Conservation (phyloP, 2,113 vertebrate species). For the Austrofundulus limnaeus region DNA sequence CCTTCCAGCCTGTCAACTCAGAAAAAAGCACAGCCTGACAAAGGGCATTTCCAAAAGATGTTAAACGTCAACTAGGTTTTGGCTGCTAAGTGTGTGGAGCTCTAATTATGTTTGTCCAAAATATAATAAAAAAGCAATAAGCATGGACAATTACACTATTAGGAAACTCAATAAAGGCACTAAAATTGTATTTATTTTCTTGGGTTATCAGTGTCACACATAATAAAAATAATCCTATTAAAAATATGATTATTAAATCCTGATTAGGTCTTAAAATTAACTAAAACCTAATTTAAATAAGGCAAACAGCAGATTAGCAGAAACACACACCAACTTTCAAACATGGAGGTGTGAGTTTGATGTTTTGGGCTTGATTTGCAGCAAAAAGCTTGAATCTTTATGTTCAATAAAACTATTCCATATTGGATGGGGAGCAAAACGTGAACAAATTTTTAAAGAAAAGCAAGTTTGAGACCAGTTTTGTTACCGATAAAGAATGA, state of each 20-base stretch:
- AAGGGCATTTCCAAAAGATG: slow-evolving; percentile 25
- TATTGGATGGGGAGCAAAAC: no score
- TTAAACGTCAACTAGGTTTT: slow-evolving; percentile 27
- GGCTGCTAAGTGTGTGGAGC: slow-evolving; percentile 11
- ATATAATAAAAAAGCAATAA: background rate
- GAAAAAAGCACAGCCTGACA: slow-evolving; percentile 35
- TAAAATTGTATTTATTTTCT: no score
- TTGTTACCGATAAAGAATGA: background rate
- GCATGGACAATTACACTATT: background rate
- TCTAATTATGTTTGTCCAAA: background rate
- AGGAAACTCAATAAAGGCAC: no score
- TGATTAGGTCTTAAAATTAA: background rate
- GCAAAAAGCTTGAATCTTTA: no score
- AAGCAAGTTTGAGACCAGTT: background rate
- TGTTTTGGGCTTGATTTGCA: background rate
- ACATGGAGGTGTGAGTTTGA: background rate
- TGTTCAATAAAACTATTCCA: no score
- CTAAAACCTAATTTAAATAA: background rate
- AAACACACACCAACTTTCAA: background rate
- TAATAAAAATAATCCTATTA: background rate
- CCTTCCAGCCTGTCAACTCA: slow-evolving; percentile 55
- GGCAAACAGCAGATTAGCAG: background rate
- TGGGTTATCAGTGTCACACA: no score
- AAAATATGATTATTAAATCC: no score
- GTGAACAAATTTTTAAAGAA: no score